These are phyloP conservation scores for Scatophagus argus DNA, from an alignment of 2,113 vertebrate genomes.

Conservation along the genomic window DNA sequence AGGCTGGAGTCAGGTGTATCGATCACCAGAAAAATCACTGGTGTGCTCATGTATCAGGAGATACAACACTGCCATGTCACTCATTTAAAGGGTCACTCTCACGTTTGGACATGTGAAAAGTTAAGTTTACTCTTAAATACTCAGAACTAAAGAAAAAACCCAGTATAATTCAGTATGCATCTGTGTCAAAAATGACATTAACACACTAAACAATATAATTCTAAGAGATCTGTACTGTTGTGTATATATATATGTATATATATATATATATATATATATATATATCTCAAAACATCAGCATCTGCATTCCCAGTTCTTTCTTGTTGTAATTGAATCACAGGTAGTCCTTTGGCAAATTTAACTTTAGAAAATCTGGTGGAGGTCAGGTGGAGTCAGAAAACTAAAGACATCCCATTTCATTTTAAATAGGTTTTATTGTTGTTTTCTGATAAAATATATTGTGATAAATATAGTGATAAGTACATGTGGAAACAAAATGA, in stretches of 20 bases:
- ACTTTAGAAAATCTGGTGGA: background rate
- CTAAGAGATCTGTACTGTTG: no score
- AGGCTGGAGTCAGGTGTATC: slow-evolving; percentile 37
- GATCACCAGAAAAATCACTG: slow-evolving; percentile 47
- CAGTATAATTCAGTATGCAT: no score
- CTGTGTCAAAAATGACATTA: no score
- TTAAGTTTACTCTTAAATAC: background rate
- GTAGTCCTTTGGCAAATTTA: background rate
- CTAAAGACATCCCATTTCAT: background rate
- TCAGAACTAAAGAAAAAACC: no score
- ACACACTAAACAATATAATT: no score
- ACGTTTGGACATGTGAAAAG: background rate
- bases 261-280: no score
- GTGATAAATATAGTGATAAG: no score
- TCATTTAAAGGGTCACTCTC: background rate
- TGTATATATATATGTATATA: no score
- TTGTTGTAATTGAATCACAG: no score
- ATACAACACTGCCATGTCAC: background rate
- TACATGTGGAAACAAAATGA: background rate
- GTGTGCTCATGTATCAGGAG: background rate
- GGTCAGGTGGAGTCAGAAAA: background rate
- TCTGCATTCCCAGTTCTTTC: no score
- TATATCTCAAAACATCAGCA: no score
- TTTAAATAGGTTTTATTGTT: background rate
- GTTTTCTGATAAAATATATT: no score